Base-by-base conservation (phyloP, 2,113 vertebrate species). In the Corvus moneduloides region DNA sequence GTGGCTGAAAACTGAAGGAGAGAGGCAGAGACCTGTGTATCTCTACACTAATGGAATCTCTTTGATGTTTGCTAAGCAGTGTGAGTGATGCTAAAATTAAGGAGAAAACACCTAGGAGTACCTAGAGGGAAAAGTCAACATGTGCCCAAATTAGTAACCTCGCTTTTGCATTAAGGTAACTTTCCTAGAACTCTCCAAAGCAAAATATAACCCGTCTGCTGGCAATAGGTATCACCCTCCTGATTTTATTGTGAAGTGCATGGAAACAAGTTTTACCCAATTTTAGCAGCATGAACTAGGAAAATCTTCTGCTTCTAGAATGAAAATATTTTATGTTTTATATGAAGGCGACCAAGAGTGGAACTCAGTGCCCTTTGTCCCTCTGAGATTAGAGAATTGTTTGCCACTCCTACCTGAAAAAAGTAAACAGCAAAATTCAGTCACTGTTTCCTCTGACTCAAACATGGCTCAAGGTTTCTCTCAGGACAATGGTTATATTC, bases 351-450 rank as follows among this genome's bases (percentile, higher is more conserved):
- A 30, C 33, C 17, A 74, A 56, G 37, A 72, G 13, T 69, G 44
- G 43, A 89, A 74, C 9, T 59, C 24, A 3, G 48, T 82, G 77
- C 55, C 87, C 87, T 91, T 92, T 94, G 61, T 78, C 35, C 61
- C 9, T 78, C 49, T 84, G 58, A 89, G 62, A 87, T 94, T 84
- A 91, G 51, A 74, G 9, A 89, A 74, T 68, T 75, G 15, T 89
- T 92, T 94, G 77, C 66, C 52, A 26, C 84, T 89, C 49, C 32
- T 75, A 72, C 44, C 48, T 52, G 69, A n/a, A 59, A 62, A 92
- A 93, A 74, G 51, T 88, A 93, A 97, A 90, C 13, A 84, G 51
- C 39, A 93, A 92, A 92, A 87, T 81, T 55, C 73, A 89, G 0
- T 67, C 78, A 68, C n/a, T 9, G 0, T 81, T 93, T 92, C 9